These are phyloP conservation scores for Drusus annulatus DNA, from an alignment of 1,140 invertebrate genomes.

Conservation along the genomic window DNA sequence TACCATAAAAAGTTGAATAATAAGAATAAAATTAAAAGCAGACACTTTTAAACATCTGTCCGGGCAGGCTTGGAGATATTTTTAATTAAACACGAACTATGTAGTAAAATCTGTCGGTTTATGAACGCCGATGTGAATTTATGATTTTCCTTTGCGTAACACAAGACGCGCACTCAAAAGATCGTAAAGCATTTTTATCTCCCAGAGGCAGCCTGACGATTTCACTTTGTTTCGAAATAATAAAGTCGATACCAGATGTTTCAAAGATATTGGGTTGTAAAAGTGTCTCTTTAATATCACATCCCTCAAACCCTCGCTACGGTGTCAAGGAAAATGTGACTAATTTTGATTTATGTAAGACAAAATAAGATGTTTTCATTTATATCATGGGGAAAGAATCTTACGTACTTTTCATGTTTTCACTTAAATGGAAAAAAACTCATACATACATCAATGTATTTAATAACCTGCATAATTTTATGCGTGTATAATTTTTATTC, in stretches of 20 bases:
- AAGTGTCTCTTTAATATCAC: slow-evolving; percentile 40
- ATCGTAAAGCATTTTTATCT: slow-evolving; percentile 58
- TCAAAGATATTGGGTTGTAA: slow-evolving; percentile 56
- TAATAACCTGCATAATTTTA: too few species aligned
- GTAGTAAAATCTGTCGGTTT: slow-evolving; percentile 17
- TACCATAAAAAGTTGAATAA: too few species aligned
- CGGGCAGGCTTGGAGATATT: background rate
- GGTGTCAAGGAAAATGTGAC: background rate
- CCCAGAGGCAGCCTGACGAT: slow-evolving; percentile 55
- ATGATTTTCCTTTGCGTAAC: slow-evolving; percentile 42
- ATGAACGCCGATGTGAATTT: slow-evolving; percentile 42
- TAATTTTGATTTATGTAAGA: slow-evolving; percentile 19
- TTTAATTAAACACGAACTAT: slow-evolving; percentile 25
- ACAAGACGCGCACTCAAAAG: slow-evolving; percentile 46
- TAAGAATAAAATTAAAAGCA: too few species aligned
- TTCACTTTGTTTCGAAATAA: slow-evolving; percentile 60
- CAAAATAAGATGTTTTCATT: background rate
- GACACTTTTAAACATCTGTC: too few species aligned
- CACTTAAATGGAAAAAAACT: too few species aligned
- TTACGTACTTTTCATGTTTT: too few species aligned
- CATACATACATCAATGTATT: too few species aligned
- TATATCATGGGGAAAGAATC: too few species aligned
- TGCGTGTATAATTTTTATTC: too few species aligned
- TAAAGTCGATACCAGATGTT: slow-evolving; percentile 60
- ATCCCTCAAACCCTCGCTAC: slow-evolving; percentile 10